A percentile compares a stretch with the other conserved stretches of the same genome.
Conservation (phyloP, 2,113 vertebrate genomes). For the Tachysurus vachellii region DNA sequence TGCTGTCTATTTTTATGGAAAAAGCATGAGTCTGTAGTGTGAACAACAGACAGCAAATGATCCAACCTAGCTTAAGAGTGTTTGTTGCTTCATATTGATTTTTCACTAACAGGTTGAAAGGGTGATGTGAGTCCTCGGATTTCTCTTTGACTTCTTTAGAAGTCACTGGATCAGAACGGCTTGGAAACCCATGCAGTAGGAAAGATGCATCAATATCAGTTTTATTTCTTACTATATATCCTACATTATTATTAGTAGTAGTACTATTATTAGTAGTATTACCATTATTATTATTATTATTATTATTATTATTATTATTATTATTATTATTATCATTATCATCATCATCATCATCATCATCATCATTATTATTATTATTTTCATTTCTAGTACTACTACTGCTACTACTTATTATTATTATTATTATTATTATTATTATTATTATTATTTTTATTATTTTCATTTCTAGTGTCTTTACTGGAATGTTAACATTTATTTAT, state of each 20-base stretch:
- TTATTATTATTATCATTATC: too few relatives aligned
- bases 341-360: too few relatives aligned
- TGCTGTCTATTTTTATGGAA: background rate
- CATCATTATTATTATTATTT: background rate
- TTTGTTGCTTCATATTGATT: background rate
- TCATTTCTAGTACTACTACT: too few relatives aligned
- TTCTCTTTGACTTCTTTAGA: background rate
- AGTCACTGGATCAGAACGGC: background rate
- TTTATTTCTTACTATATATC: background rate
- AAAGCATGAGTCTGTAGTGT: background rate
- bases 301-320: background rate
- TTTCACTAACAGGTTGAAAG: slow-evolving; percentile 5
- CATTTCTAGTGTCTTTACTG: background rate
- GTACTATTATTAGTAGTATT: background rate
- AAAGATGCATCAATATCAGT: background rate
- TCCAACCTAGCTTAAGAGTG: background rate
- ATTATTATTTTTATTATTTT: background rate
- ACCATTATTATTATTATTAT: background rate
- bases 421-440: background rate
- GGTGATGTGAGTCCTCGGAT: background rate
- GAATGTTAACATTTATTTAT: background rate
- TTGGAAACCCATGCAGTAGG: background rate
- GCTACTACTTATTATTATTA: too few relatives aligned
- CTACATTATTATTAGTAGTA: background rate
- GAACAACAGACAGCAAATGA: background rate